Evolutionary conservation across 2,888 invertebrate species (phyloP), one percentile per base, ranked within the genome.

Genomic region (Protodeltote pygarga): DNA sequence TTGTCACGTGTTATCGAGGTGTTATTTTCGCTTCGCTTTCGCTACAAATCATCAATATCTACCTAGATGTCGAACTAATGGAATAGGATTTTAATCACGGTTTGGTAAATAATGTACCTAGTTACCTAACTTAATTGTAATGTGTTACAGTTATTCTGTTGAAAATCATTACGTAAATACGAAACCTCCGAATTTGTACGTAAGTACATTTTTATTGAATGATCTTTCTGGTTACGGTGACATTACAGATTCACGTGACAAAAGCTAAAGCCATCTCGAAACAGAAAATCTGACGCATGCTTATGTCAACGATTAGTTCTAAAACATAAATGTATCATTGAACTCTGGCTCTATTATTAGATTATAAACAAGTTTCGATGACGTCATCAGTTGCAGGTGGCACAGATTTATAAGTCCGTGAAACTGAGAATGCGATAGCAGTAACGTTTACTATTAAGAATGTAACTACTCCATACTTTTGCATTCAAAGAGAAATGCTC

Each of bases 11-110:
- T 75, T 29, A 55, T 31, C 39, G 63, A 57, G 69, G 65, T 68
- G 74, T 71, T 86, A 85, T 87, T 87, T 84, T 83, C 66, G 79
- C 73, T 62, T 65, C 72, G 78, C 84, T 86, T 87, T 86, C 85
- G 81, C 82, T 65, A 60, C 72, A 67, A 76, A 75, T 73, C 60
- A 71, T n/a, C 53, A 62, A 54, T 54, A 54, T 60, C 57, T 65
- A 68, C 65, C 70, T 42, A 49, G 60, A 66, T 49, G 59, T 61
- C 52, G 35, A 62, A 65, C 70, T 49, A 29, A 51, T 57, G 28
- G 37, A 57, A 52, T 41, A n/a, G 20, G 19, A 48, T 24, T 57
- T 24, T 16, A 57, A 13, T 29, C 1, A 13, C 5, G 8, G 16
- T 29, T 17, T 24, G 8, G 10, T 6, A 20, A 5, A 8, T 16